Evolutionary conservation across 2,797 vertebrate genomes (phyloP).

Genomic region (Molossus alvarezi): DNA sequence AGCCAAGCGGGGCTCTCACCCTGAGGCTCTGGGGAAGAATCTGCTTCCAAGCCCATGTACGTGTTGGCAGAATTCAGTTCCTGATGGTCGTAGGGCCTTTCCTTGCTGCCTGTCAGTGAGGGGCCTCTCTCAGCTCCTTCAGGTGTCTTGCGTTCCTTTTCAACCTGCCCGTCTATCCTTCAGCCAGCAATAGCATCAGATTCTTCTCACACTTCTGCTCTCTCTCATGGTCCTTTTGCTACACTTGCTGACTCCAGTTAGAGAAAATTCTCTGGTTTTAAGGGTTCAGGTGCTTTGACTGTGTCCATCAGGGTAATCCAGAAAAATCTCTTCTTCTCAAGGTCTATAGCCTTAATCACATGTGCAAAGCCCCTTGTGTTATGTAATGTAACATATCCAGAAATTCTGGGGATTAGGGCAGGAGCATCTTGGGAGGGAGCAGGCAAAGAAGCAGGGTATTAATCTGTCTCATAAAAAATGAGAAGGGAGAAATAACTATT

Average conservation of each 20-base stretch:
- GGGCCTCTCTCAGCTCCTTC: not conserved
- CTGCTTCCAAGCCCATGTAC: not conserved
- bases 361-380: not conserved
- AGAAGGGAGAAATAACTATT: not conserved
- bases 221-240: not conserved
- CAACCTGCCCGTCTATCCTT: not conserved
- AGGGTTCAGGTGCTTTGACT: not conserved
- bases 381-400: not conserved
- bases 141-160: not conserved
- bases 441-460: not conserved
- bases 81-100: not conserved
- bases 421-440: not conserved
- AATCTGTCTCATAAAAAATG: not conserved
- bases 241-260: not conserved
- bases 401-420: not conserved
- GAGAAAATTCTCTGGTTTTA: constrained; percentile 33
- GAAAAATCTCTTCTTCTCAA: not conserved
- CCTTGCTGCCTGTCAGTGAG: not conserved
- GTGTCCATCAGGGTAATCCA: not conserved
- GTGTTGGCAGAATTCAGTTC: not conserved
- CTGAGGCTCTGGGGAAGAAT: not conserved
- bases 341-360: not conserved
- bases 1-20: not conserved
- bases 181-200: not conserved
- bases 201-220: not conserved